Conservation (phyloP, 2,888 invertebrate genomes). For the Caradrina clavipalpis region DNA sequence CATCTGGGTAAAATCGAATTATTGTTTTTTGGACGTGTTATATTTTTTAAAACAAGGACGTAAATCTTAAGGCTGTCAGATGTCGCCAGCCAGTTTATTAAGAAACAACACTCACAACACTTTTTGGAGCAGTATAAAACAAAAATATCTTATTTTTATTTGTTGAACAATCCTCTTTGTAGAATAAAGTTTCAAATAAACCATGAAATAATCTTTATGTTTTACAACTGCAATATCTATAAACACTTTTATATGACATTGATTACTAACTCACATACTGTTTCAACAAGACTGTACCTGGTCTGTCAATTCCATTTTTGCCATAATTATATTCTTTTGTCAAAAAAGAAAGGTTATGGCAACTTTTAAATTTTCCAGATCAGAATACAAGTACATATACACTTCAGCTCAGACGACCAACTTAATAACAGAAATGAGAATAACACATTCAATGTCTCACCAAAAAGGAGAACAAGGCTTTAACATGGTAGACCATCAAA, state of each 20-base stretch:
- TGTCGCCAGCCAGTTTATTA: conserved; percentile 28
- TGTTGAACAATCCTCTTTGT: conserved; percentile 20
- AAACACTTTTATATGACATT: background rate
- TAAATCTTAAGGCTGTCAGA: background rate
- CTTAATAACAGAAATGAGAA: conserved; percentile 39
- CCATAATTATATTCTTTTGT: background rate
- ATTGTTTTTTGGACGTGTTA: no score
- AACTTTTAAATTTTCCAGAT: background rate
- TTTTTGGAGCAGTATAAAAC: conserved; percentile 24
- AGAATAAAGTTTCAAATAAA: background rate
- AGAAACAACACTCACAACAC: conserved; percentile 27
- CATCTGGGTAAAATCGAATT: no score
- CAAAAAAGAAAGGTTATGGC: background rate
- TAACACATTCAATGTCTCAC: conserved; percentile 76
- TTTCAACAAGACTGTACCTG: background rate
- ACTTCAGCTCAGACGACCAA: conserved; percentile 20
- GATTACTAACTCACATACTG: background rate
- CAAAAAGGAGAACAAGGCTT: conserved; percentile 70
- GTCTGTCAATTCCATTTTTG: no score
- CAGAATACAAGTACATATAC: background rate
- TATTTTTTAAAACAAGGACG: conserved; percentile 5
- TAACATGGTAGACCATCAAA: conserved; percentile 74
- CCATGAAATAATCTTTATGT: background rate
- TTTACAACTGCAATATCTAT: background rate
- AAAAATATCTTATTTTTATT: conserved; percentile 3